Evolutionary conservation across 1,140 invertebrate genomes (phyloP), one percentile per base, ranked within the genome.

Genomic region (Neoseiulus cucumeris): DNA sequence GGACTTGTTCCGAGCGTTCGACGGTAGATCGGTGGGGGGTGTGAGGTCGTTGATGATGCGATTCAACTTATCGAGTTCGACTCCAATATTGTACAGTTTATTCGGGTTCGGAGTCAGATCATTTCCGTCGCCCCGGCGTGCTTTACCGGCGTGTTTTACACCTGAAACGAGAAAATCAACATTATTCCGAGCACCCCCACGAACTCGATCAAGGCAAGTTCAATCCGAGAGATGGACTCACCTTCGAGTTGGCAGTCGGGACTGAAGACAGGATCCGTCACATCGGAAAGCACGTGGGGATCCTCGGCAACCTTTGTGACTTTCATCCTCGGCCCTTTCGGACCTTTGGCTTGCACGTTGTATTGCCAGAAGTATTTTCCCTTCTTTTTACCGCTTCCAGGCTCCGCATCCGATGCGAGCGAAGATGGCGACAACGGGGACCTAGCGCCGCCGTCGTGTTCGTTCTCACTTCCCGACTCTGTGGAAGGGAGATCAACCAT

Each of bases 351-450:
- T 78, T 97, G 93, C 5, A 95, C 88, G 78, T 98, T 98, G 74
- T 98, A 97, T 74, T 97, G 93, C 93, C 94, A 98, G 76, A 98
- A 97, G 75, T 84, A 95, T 66, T 86, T 80, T 72, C 91, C 89
- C 70, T 85, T 87, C 73, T 88, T 89, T 72, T 70, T 51, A 42
- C 55, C 65, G 67, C 22, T 64, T 67, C 67, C 64, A 65, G 45
- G 51, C 65, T 68, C 39, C n/a, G n/a, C n/a, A 45, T 22, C 65
- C 65, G 66, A 47, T 68, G 59, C n/a, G 44, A 71, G 51, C 64
- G 67, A 42, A 65, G 65, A 14, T 65, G 44, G 42, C n/a, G 44
- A 42, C 39, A 47, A 22, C 45, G 66, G 59, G 65, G 44, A 33
- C 45, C 66, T 17, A 22, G 70, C 76, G 72, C 73, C 80, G 72